phyloP scores from a whole-genome alignment of 2,888 invertebrate genomes.

The Mythimna ferrago region DNA sequence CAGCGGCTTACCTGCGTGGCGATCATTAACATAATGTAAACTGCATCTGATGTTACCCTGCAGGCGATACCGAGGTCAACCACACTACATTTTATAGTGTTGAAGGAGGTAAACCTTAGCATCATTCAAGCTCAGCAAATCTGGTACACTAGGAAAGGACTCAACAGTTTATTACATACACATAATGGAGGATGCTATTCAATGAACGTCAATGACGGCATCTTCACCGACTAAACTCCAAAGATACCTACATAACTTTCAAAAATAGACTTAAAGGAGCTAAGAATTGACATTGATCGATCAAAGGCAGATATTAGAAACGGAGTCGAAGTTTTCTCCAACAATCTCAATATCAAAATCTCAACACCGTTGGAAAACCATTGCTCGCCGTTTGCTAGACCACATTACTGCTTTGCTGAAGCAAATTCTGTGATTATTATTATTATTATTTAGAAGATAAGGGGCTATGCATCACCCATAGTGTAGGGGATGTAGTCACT shows the following conservation, averaged over 20 bases:
- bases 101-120: not conserved
- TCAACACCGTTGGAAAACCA: no score
- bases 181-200: not conserved
- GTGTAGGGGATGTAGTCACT: no score
- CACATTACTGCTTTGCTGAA: no score
- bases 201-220: not conserved
- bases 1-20: not conserved
- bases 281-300: no score
- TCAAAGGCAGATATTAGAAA: no score
- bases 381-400: no score
- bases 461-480: no score
- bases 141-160: not conserved
- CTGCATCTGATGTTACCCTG: not conserved
- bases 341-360: no score
- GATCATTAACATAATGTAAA: not conserved
- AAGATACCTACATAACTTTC: not conserved
- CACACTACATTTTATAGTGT: not conserved
- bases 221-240: not conserved
- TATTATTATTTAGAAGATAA: no score
- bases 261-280: not conserved
- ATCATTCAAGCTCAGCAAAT: not conserved
- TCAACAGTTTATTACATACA: not conserved
- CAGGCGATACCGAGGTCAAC: not conserved
- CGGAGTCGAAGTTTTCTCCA: no score
- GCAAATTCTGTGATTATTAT: no score